Conservation (phyloP, 2,888 invertebrate species). For the Acanthopleura granulata region DNA sequence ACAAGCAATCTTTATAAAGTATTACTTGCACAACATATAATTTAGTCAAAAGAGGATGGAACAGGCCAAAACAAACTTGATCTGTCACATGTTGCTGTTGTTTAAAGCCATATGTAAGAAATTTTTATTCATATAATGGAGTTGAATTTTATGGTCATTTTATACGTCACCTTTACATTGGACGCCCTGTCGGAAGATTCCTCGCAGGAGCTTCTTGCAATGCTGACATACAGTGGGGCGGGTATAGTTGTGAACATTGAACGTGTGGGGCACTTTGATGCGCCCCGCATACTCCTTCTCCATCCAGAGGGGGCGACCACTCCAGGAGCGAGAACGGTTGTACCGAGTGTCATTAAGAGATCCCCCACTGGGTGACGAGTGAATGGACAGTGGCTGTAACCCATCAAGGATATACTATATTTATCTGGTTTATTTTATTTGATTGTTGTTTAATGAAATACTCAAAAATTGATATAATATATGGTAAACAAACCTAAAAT, state of each 20-base stretch:
- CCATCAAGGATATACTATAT: not conserved
- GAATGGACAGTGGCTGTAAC: slow-evolving; percentile 5
- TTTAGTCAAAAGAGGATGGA: too few relatives aligned
- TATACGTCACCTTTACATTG: slow-evolving; percentile 90
- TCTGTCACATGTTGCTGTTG: too few relatives aligned
- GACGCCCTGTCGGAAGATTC: slow-evolving; percentile 91
- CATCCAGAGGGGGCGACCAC: slow-evolving; percentile 78
- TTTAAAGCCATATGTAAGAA: too few relatives aligned
- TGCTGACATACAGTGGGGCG: slow-evolving; percentile 95
- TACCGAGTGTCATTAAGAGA: slow-evolving; percentile 9
- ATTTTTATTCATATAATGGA: too few relatives aligned
- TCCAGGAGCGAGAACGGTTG: slow-evolving; percentile 70
- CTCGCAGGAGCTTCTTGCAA: slow-evolving; percentile 95
- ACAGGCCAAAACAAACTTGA: too few relatives aligned
- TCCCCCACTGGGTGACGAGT: not conserved
- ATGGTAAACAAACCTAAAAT: too few relatives aligned
- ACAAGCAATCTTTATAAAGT: too few relatives aligned
- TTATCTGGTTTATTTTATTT: too few relatives aligned
- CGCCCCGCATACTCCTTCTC: slow-evolving; percentile 79
- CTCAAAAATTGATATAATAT: too few relatives aligned
- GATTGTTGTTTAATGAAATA: too few relatives aligned
- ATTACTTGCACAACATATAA: too few relatives aligned
- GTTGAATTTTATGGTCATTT: too few relatives aligned
- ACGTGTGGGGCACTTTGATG: slow-evolving; percentile 91
- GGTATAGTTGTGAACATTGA: slow-evolving; percentile 96